Conservation (phyloP, 2,797 vertebrate genomes). For the Bovichtus diacanthus region DNA sequence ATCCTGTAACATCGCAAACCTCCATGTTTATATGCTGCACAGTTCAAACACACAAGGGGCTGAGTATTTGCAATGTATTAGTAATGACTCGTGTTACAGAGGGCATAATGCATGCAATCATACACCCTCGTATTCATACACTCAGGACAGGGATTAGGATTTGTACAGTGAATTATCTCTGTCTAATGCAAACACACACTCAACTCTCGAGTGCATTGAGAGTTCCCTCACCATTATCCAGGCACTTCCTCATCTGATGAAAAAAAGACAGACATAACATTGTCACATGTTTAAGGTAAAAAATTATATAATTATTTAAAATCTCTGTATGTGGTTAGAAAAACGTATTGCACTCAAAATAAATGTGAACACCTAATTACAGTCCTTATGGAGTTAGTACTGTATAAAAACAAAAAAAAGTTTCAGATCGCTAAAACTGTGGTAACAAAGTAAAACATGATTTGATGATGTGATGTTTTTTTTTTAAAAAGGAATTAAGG, state of each 20-base stretch:
- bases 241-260: constrained; percentile 80
- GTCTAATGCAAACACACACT: too few relatives aligned
- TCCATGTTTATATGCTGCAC: not conserved
- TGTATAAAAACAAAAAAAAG: not conserved
- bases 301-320: not conserved
- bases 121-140: not conserved
- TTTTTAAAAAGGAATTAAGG: not conserved
- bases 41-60: not conserved
- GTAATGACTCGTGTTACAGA: not conserved
- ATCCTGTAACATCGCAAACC: constrained; percentile 54
- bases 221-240: constrained; percentile 68
- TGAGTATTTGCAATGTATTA: not conserved
- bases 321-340: not conserved
- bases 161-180: too few relatives aligned
- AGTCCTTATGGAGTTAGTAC: not conserved
- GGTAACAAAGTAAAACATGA: not conserved
- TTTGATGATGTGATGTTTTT: too few relatives aligned
- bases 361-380: not conserved
- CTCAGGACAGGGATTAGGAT: not conserved
- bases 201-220: not conserved
- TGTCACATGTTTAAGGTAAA: not conserved
- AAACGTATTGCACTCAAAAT: not conserved
- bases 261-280: constrained; percentile 6
- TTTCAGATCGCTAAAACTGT: not conserved
- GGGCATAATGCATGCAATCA: not conserved